phyloP scores from a whole-genome alignment of 1,140 invertebrate genomes.

The Conus betulinus region DNA sequence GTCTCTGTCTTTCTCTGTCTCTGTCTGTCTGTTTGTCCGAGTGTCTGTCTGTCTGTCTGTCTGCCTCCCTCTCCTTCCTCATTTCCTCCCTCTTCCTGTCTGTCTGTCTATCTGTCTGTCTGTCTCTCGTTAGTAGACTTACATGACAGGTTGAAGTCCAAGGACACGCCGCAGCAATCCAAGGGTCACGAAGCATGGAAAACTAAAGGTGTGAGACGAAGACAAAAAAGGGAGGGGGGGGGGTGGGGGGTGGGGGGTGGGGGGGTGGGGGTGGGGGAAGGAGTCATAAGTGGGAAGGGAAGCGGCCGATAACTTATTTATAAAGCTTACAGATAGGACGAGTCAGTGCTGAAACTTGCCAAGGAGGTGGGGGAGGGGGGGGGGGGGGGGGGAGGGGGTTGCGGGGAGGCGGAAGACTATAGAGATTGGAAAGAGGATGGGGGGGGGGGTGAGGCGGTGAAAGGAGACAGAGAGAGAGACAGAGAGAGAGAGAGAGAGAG shows the following conservation, averaged over 20 bases:
- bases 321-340: too few relatives aligned
- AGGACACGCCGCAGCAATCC: too few relatives aligned
- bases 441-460: background rate
- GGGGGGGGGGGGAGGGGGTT: background rate
- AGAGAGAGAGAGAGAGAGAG: background rate
- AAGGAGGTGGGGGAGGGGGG: background rate
- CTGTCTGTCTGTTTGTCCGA: background rate
- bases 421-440: background rate
- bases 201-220: background rate
- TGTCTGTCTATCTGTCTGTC: conserved; percentile 2
- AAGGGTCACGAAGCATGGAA: too few relatives aligned
- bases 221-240: background rate
- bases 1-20: background rate
- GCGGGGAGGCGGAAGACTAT: background rate
- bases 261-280: background rate
- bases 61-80: background rate
- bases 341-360: background rate
- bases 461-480: background rate
- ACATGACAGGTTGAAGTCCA: too few relatives aligned
- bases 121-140: background rate
- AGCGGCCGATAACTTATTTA: too few relatives aligned
- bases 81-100: background rate
- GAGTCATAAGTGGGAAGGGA: background rate
- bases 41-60: conserved; percentile 3
- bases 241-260: background rate